These are phyloP conservation scores for Microchrysa polita DNA, from an alignment of 2,888 invertebrate genomes.

Conservation along the genomic window DNA sequence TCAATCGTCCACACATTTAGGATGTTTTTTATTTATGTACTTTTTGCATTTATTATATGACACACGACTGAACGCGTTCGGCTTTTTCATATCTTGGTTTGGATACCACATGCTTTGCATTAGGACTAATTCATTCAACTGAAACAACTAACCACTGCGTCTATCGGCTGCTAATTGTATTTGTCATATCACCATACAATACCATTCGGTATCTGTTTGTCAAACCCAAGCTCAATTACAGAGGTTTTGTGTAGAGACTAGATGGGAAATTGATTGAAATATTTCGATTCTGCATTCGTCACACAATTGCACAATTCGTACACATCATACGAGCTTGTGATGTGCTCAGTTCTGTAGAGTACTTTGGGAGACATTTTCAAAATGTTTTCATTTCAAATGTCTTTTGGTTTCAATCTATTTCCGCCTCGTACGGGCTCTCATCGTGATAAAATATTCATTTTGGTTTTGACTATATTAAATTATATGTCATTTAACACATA, in stretches of 20 bases:
- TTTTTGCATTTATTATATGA: background rate
- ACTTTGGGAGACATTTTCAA: slow-evolving; percentile 29
- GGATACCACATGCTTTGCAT: slow-evolving; percentile 18
- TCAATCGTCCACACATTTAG: slow-evolving; percentile 11
- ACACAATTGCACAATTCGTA: slow-evolving; percentile 26
- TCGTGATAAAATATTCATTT: slow-evolving; percentile 36
- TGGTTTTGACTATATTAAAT: slow-evolving; percentile 20
- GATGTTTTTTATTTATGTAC: background rate
- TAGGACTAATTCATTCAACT: slow-evolving; percentile 27
- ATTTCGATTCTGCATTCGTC: slow-evolving; percentile 28
- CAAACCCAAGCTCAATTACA: slow-evolving; percentile 28
- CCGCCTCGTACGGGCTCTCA: slow-evolving; percentile 41
- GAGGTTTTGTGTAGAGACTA: background rate
- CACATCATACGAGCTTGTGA: slow-evolving; percentile 15
- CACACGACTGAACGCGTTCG: slow-evolving; percentile 11
- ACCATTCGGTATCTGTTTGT: background rate
- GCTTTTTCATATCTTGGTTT: slow-evolving; percentile 32
- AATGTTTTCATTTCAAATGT: too few species aligned
- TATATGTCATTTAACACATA: background rate
- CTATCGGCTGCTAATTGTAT: slow-evolving; percentile 24
- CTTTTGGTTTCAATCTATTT: slow-evolving; percentile 50
- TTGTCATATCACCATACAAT: slow-evolving; percentile 6
- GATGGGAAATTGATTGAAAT: slow-evolving; percentile 50
- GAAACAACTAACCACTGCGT: slow-evolving; percentile 37
- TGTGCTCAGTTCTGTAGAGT: slow-evolving; percentile 39